These are phyloP conservation scores for Zophobas atratus DNA, from an alignment of 1,140 invertebrate species.

Conservation along the genomic window DNA sequence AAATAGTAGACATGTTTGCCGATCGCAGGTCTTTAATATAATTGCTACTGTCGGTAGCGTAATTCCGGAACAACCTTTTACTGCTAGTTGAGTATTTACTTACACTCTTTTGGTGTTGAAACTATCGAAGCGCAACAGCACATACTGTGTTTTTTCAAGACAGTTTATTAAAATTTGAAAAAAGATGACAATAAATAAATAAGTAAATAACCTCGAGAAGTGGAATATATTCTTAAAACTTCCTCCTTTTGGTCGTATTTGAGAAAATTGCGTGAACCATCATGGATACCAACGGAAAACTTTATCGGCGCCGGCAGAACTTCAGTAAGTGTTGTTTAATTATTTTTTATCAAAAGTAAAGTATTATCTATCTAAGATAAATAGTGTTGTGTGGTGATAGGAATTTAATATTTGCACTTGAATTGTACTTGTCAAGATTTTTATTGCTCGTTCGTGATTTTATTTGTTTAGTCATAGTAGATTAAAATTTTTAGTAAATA, in stretches of 20 bases:
- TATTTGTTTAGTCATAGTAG: too few species aligned
- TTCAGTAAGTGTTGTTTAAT: slow-evolving; percentile 17
- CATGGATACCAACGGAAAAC: slow-evolving; percentile 24
- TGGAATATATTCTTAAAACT: slow-evolving; percentile 20
- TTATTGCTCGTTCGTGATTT: too few species aligned
- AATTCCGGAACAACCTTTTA: slow-evolving; percentile 15
- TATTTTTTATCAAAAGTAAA: neutral
- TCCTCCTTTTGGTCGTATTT: neutral
- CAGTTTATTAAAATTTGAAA: slow-evolving; percentile 15
- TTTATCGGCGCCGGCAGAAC: neutral
- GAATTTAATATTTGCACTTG: too few species aligned
- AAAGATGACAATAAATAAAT: neutral
- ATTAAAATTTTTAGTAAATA: too few species aligned
- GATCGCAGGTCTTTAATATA: neutral
- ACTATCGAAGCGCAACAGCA: slow-evolving; percentile 3
- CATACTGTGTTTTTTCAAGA: slow-evolving; percentile 16
- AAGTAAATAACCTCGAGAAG: slow-evolving; percentile 19
- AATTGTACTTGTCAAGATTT: too few species aligned
- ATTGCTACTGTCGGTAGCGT: neutral
- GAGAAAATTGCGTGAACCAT: neutral
- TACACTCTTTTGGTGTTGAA: neutral
- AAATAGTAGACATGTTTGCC: slow-evolving; percentile 15
- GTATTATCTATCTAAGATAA: too few species aligned
- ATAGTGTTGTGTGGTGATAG: too few species aligned
- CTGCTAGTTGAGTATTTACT: neutral